Evolutionary conservation across 2,888 invertebrate species (phyloP), one percentile per base, ranked within the genome.

Genomic region (Lasioglossum pauxillum): DNA sequence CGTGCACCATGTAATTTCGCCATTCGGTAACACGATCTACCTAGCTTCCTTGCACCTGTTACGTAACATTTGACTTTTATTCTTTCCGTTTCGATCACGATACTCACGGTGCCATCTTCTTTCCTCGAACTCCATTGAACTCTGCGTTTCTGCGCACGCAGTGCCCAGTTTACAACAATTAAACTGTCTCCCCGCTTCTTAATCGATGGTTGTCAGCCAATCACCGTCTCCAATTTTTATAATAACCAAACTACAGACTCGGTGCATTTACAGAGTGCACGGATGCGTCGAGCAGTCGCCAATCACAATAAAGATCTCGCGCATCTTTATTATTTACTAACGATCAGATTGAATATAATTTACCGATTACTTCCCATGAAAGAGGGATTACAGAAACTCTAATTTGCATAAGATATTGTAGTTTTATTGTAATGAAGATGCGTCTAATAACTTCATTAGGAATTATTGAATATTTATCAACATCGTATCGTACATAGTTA

Each of bases 51-150:
- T 49, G 31, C 53, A 44, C 46, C 12, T 57, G 49, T 80, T 79
- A 77, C 53, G 76, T 41, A 84, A 81, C 46, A 46, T 35, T 35
- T 69, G 38, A 81, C 75, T 72, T 78, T 75, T 64, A 75, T 78
- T 87, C 82, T 86, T 90, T 89, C 84, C 72, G 71, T 87, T 80
- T 86, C 84, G 78, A 35, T 90, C 78, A 73, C 83, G 86, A 83
- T 86, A 69, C 60, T 75, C 75, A 44, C 27, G 69, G 71, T 75
- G 41, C 12, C 67, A 71, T 83, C 75, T 44, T 31, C 27, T 46
- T 8, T 4, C 41, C 14, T 57, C 31, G n/a, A 12, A 69, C 71
- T 8, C 57, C 71, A 27, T 27, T 41, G 74, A 10, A 60, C 38
- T 44, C 64, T 46, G 27, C 46, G 41, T 49, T 31, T 23, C 19